These are phyloP conservation scores for Akabosia matsudoensis DNA, from an alignment of 1,140 invertebrate genomes.

Conservation along the genomic window DNA sequence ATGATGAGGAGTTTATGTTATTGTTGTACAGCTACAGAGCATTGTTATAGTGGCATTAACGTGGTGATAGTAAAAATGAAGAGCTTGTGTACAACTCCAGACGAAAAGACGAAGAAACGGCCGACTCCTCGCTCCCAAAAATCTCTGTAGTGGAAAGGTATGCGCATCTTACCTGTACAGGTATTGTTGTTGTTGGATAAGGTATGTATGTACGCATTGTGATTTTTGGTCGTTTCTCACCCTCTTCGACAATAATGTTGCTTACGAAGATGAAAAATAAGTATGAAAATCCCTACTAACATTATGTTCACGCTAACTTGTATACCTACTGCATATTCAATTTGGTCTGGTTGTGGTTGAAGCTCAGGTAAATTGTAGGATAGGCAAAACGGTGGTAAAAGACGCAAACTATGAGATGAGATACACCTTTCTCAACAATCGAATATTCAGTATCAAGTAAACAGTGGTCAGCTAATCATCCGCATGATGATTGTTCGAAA, in stretches of 20 bases:
- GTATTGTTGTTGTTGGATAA: background rate
- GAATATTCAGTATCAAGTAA: slow-evolving; percentile 14
- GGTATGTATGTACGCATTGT: background rate
- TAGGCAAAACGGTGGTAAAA: background rate
- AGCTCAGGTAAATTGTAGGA: slow-evolving; percentile 15
- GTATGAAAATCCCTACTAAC: too few relatives aligned
- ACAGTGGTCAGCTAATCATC: slow-evolving; percentile 21
- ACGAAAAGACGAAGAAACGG: background rate
- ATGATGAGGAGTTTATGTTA: too few relatives aligned
- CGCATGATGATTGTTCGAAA: background rate
- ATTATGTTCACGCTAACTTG: too few relatives aligned
- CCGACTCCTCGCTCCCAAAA: background rate
- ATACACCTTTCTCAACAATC: slow-evolving; percentile 5
- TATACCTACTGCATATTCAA: too few relatives aligned
- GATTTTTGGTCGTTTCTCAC: background rate
- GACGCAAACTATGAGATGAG: background rate
- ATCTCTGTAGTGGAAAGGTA: slow-evolving; percentile 16
- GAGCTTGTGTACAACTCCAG: slow-evolving; percentile 6
- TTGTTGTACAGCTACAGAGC: background rate
- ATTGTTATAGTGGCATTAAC: background rate
- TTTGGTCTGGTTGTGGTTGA: background rate
- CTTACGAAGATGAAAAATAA: background rate
- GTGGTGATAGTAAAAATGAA: background rate
- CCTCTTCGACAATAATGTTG: slow-evolving; percentile 7
- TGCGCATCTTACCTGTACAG: background rate